A percentile compares a stretch with the other conserved stretches of the same genome.
These are phyloP conservation scores for Ptilorrhoa leucosticta DNA, from an alignment of 2,113 vertebrate species.

Conservation along the genomic window DNA sequence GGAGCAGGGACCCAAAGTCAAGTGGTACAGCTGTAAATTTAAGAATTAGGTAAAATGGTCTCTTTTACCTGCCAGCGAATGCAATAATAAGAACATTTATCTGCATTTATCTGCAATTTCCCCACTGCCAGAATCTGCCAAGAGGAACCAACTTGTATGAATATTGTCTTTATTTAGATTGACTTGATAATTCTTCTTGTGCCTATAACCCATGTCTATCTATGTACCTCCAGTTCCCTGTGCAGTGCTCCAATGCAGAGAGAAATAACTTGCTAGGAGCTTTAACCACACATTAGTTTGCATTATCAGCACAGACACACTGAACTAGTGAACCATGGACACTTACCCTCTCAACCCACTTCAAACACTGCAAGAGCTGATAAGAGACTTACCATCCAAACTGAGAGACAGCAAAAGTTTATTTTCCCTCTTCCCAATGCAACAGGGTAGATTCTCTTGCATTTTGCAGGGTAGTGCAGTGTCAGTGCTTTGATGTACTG, in stretches of 20 bases:
- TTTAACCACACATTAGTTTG: not conserved
- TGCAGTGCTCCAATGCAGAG: not conserved
- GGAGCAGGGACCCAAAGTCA: not conserved
- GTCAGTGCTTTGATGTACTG: not conserved
- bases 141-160: not conserved
- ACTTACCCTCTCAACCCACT: not conserved
- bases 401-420: constrained; percentile 15
- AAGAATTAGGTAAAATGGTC: not conserved
- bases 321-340: not conserved
- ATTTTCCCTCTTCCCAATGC: constrained; percentile 25
- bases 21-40: not conserved
- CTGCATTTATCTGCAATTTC: not conserved
- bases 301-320: not conserved
- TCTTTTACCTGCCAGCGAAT: not conserved
- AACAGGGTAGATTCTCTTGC: not conserved
- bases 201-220: not conserved
- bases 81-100: not conserved
- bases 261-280: not conserved
- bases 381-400: constrained; percentile 24
- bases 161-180: not conserved
- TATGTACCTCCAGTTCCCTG: not conserved
- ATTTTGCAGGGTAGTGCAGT: not conserved
- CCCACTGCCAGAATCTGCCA: not conserved
- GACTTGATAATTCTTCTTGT: not conserved
- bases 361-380: not conserved